These are phyloP conservation scores for Galerucella pusilla DNA, from an alignment of 2,888 invertebrate species.

Conservation along the genomic window DNA sequence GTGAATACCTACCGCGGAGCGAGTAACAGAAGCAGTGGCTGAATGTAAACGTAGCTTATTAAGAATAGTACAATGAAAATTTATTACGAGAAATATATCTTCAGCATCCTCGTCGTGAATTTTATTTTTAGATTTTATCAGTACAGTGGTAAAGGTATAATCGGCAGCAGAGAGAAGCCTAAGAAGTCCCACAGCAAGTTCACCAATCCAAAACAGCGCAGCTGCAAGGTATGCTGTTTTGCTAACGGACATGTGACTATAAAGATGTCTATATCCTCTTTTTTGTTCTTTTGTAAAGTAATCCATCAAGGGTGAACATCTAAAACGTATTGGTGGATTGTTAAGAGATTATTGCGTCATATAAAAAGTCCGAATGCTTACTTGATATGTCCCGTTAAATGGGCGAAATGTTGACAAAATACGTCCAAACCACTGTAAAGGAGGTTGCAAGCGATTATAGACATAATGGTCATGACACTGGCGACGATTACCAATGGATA, in stretches of 20 bases:
- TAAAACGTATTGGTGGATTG: constrained; percentile 20
- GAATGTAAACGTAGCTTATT: not conserved
- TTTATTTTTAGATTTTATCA: constrained; percentile 18
- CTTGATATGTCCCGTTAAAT: constrained; percentile 48
- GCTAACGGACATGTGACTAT: constrained; percentile 35
- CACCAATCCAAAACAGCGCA: constrained; percentile 50
- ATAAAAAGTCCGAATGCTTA: constrained; percentile 40
- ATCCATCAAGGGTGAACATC: constrained; percentile 52
- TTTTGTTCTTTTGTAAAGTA: constrained; percentile 51
- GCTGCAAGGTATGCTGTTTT: constrained; percentile 40
- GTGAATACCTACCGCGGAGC: not conserved
- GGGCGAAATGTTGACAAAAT: constrained; percentile 53
- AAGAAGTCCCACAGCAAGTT: constrained; percentile 47
- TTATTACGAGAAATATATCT: constrained; percentile 11
- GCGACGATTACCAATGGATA: constrained; percentile 51
- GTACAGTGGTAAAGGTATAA: constrained; percentile 44
- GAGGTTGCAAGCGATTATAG: constrained; percentile 33
- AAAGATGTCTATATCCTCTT: constrained; percentile 33
- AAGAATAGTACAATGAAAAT: not conserved
- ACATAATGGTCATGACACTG: constrained; percentile 44
- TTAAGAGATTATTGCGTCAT: not conserved
- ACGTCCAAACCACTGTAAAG: constrained; percentile 46
- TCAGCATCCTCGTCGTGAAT: constrained; percentile 10
- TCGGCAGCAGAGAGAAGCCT: constrained; percentile 52
- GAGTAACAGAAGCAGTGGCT: not conserved